Base-by-base conservation (phyloP, 2,797 vertebrate genomes). In the Sarcophilus harrisii region DNA sequence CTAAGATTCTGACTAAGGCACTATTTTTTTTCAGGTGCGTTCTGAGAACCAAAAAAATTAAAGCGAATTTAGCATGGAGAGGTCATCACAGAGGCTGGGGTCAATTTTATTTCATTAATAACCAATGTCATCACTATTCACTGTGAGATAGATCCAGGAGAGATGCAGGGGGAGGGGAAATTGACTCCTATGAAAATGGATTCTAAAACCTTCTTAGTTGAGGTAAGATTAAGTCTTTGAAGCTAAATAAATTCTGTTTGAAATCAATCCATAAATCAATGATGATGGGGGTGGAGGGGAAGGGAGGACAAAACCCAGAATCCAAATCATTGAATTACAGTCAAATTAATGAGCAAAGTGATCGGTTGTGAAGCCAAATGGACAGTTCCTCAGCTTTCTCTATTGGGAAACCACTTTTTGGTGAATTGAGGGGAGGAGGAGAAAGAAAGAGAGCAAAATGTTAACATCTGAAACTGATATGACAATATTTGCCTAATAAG, bases 221-320 rank as follows among this genome's bases (percentile, higher is more conserved):
- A 12, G 49, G 55, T 96, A 91, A 96, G 91, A 55, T 95, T 66
- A 95, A 96, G 95, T 96, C 92, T 95, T 93, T 94, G 87, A 96
- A 91, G 32, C 24, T 45, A 28, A 94, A 89, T n/a, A 81, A 38
- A 57, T 45, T 93, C 62, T 96, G 27, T 95, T 94, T 73, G 11
- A 91, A 96, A 93, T 18, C 52, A 92, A 90, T 91, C 10, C 92
- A 52, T 49, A 92, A 93, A 90, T 57, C 73, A 18, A 2, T 93
- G 87, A 87, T 24, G 57, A 91, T 32, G 6, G 18, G n/a, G n/a
- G 6, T 24, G 54, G 90, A 21, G 6, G n/a, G 14, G 32, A 14
- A n/a, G 62, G 5, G 14, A 94, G 87, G 45, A 90, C n/a, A 95
- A 90, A 91, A 21, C 4, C 27, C 38, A 66, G 93, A 58, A 92